Evolutionary conservation across 2,113 vertebrate species (phyloP).

Genomic region (Prolemur simus): DNA sequence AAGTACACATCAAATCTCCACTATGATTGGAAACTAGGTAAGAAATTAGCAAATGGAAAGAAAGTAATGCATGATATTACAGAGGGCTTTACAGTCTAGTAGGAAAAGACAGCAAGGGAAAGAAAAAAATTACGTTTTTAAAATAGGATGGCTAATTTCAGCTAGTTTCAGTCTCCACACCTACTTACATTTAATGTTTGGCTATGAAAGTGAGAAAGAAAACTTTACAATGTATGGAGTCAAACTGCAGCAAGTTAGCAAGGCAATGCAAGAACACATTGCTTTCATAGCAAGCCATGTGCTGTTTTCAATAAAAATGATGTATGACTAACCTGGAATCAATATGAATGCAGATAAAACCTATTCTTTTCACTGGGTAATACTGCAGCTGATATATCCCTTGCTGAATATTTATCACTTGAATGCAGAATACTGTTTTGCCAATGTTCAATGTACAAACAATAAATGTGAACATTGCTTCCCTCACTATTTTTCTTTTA

Average conservation of each 20-base stretch:
- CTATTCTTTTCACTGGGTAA: conserved; percentile 41
- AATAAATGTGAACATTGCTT: conserved; percentile 52
- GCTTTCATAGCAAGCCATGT: conserved; percentile 45
- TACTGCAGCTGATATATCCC: conserved; percentile 53
- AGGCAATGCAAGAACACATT: neutral
- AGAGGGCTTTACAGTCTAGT: neutral
- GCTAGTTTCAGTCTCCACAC: neutral
- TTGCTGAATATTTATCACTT: conserved; percentile 60
- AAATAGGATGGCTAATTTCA: conserved; percentile 56
- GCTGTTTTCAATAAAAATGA: conserved; percentile 69
- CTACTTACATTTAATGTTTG: conserved; percentile 19
- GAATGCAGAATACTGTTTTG: conserved; percentile 38
- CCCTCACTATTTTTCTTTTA: conserved; percentile 56
- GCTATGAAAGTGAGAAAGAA: conserved; percentile 36
- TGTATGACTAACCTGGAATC: conserved; percentile 58
- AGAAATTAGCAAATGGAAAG: conserved; percentile 12
- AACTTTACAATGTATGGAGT: conserved; percentile 13
- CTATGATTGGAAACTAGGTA: neutral
- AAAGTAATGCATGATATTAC: conserved; percentile 24
- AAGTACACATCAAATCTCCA: neutral
- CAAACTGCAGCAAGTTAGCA: conserved; percentile 26
- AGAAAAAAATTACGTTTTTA: conserved; percentile 31
- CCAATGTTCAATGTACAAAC: conserved; percentile 38
- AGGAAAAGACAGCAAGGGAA: conserved; percentile 24
- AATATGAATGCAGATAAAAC: conserved; percentile 58